These are phyloP conservation scores for Larimichthys crocea DNA, from an alignment of 2,113 vertebrate species.

Conservation along the genomic window DNA sequence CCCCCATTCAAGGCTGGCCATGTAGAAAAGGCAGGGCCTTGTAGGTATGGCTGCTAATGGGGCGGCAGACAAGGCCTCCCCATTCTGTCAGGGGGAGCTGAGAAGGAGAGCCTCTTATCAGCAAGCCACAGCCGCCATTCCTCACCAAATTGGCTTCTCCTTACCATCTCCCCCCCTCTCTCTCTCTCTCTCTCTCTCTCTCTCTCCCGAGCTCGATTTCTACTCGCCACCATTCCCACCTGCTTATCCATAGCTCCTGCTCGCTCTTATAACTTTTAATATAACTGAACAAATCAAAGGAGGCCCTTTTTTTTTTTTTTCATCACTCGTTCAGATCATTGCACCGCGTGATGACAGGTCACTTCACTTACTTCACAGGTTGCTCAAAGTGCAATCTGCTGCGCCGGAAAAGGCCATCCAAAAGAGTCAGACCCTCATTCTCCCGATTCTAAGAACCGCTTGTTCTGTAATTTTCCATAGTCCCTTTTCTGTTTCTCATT, in stretches of 20 bases:
- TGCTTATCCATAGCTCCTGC: slow-evolving; percentile 50
- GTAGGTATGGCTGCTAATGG: slow-evolving; percentile 91
- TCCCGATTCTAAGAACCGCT: neutral
- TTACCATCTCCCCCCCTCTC: slow-evolving; percentile 52
- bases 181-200: neutral
- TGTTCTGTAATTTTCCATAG: slow-evolving; percentile 48
- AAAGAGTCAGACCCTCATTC: slow-evolving; percentile 2
- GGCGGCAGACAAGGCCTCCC: slow-evolving; percentile 88
- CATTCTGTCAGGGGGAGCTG: slow-evolving; percentile 79
- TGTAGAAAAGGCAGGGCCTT: slow-evolving; percentile 86
- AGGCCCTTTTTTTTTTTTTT: neutral
- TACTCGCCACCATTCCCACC: slow-evolving; percentile 38
- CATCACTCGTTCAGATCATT: slow-evolving; percentile 19
- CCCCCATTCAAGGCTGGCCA: slow-evolving; percentile 88
- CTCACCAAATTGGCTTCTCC: slow-evolving; percentile 77
- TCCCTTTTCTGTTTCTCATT: slow-evolving; percentile 36
- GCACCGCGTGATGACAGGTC: slow-evolving; percentile 40
- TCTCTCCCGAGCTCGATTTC: slow-evolving; percentile 30
- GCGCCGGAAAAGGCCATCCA: neutral
- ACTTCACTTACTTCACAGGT: slow-evolving; percentile 29
- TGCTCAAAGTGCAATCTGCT: slow-evolving; percentile 32
- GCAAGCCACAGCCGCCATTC: slow-evolving; percentile 86
- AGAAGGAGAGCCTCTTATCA: slow-evolving; percentile 88
- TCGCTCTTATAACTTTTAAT: slow-evolving; percentile 49
- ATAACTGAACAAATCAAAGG: slow-evolving; percentile 31